phyloP scores from a whole-genome alignment of 1,140 invertebrate species.

The Brachionus angularis region DNA sequence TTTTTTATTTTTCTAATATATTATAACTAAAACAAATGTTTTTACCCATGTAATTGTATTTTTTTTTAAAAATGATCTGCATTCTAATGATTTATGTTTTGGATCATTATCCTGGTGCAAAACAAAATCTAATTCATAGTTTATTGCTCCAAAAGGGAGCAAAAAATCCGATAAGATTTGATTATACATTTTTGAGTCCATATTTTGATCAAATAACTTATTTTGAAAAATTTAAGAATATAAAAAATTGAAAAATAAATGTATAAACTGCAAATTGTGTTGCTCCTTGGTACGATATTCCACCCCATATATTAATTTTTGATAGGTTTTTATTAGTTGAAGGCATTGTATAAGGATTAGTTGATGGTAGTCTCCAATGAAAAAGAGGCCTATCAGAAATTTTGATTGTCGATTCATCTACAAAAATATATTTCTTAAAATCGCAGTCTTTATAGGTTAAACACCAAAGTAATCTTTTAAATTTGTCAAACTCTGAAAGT shows the following conservation, averaged over 20 bases:
- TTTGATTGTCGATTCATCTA: background rate
- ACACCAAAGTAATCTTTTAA: background rate
- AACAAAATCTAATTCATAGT: background rate
- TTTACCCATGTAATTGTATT: no score
- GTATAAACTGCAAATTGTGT: background rate
- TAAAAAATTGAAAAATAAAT: background rate
- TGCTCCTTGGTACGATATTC: background rate
- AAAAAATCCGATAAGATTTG: background rate
- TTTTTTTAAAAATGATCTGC: no score
- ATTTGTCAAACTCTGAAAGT: background rate
- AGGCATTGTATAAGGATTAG: background rate
- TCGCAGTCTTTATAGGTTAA: background rate
- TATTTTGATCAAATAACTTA: constrained; percentile 7
- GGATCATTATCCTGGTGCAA: background rate
- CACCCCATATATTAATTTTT: background rate
- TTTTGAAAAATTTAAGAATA: background rate
- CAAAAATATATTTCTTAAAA: constrained; percentile 6
- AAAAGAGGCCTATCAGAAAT: background rate
- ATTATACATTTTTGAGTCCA: background rate
- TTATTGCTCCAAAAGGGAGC: background rate
- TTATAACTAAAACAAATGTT: no score
- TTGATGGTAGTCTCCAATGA: background rate
- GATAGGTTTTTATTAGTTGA: background rate
- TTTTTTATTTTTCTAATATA: no score
- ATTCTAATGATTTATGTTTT: background rate